Base-by-base conservation (phyloP, 2,888 invertebrate genomes). In the Schrankia costaestrigalis region DNA sequence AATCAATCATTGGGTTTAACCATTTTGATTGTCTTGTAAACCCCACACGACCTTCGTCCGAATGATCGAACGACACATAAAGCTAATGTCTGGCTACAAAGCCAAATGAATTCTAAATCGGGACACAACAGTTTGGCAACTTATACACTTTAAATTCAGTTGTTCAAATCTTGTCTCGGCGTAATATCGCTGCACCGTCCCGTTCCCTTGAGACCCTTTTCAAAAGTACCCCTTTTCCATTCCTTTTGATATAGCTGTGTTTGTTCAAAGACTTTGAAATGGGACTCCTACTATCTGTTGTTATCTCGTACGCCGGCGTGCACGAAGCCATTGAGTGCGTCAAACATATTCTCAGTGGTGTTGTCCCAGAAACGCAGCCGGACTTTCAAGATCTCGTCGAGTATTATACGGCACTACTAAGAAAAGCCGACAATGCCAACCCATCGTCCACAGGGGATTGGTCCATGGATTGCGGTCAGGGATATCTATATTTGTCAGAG, bases 221-320 rank as follows among this genome's bases (percentile, higher is more conserved):
- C 57, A 50, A 53, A 60, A 63, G 55, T 47, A 56, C 45, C 68
- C 74, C 73, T 60, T 42, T 58, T 63, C 63, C 65, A 52, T 60
- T 68, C 66, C 70, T 59, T 65, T 57, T 51, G 47, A 59, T 52
- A 50, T 36, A 51, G 57, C 48, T 39, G 63, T 67, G 63, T 56
- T 50, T 59, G 54, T 62, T 54, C 46, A 57, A 55, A 51, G 44
- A 50, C 41, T 27, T 50, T 51, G 58, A 63, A 67, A 92, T 95
- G 92, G 95, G 95, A 67, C 89, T 94, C 54, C 76, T 95, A 61
- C 78, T 95, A 40, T 94, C 95, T 30, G 84, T 93, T 60, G 83
- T 95, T 46, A 90, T 95, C 45, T 90, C 93, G 46, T 94, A 94
- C 75, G 91, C 94, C 46, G 95, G 95, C 43, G 90, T 93, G 14